Percentiles rank a stretch among this genome's conserved stretches.
Evolutionary conservation across 1,140 invertebrate genomes (phyloP).

Genomic region (Orius insidiosus): DNA sequence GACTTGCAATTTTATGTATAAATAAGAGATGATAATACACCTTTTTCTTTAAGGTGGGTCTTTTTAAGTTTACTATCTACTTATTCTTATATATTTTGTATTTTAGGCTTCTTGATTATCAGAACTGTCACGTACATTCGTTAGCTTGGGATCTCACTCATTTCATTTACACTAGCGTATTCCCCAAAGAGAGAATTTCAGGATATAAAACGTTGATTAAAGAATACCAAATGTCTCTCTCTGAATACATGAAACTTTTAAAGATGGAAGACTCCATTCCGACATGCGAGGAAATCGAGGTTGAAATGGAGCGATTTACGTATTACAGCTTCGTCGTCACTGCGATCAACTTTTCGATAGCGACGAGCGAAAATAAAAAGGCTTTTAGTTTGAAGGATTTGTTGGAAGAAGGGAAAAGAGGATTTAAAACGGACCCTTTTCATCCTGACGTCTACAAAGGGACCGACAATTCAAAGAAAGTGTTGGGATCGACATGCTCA

Average conservation of each 20-base stretch:
- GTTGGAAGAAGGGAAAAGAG: no score
- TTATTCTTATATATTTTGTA: background rate
- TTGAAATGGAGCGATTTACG: conserved; percentile 6
- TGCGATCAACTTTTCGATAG: no score
- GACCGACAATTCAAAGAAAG: no score
- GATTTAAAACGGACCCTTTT: no score
- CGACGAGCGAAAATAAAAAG: no score
- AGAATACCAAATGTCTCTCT: conserved; percentile 2
- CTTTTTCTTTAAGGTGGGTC: conserved; percentile 7
- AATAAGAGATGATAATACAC: background rate
- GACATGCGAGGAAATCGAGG: conserved; percentile 1
- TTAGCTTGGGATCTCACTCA: conserved; percentile 4
- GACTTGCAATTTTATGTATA: conserved; percentile 11
- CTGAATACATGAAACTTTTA: conserved; percentile 1
- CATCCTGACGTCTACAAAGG: no score
- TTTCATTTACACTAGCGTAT: conserved; percentile 9
- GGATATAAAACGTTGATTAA: background rate
- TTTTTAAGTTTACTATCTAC: no score
- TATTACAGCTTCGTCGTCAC: conserved; percentile 2
- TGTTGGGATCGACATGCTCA: no score
- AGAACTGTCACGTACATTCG: conserved; percentile 7
- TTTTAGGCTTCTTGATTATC: conserved; percentile 8
- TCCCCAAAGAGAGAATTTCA: background rate
- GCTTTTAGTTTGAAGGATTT: no score
- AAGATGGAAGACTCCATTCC: background rate